Base-by-base conservation (phyloP, 2,888 invertebrate species). In the Pseudococcus viburni region DNA sequence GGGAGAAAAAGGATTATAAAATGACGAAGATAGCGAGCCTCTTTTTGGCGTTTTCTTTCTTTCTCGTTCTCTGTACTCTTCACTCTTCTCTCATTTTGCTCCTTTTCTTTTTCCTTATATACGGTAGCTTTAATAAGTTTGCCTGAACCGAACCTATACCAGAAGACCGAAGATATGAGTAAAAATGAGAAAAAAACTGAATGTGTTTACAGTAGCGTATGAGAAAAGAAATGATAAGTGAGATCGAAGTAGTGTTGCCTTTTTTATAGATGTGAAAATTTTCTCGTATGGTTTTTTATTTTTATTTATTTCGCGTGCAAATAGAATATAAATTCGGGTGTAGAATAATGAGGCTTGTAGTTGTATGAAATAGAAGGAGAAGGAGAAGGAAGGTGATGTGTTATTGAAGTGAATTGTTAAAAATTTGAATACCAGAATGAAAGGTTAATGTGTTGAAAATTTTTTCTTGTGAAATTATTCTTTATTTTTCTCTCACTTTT, bases 141-240 rank as follows among this genome's bases (percentile, higher is more conserved):
- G 83, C 51, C 33, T 4, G 64, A 22, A 64, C 51, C 51, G 39
- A 39, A 39, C 77, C 15, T 17, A 12, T 33, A 2, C n/a, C 1
- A 39, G 77, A 33, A 17, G 17, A n/a, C 15, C 33, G 77, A 33
- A 77, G 77, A 85, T 64, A 64, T 64, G 85, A 64, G 42, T 55
- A 39, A 42, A 59, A 85, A 85, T 55, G 55, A 85, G n/a, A 55
- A 85, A 64, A 17, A 85, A 64, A 64, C 15, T n/a, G 64, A 64
- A 85, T 85, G 42, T 85, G 59, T 85, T 85, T 85, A 64, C 85
- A 64, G 51, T 85, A 85, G 68, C 85, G 85, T 64, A 42, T 59
- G 42, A 64, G 85, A 17, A 42, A 85, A 55, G 33, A 77, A 39
- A 77, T 77, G 39, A 85, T 59, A 33, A 33, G 33, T 17, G 55